These are phyloP conservation scores for Didymodactylos carnosus DNA, from an alignment of 2,888 invertebrate species.

Conservation along the genomic window DNA sequence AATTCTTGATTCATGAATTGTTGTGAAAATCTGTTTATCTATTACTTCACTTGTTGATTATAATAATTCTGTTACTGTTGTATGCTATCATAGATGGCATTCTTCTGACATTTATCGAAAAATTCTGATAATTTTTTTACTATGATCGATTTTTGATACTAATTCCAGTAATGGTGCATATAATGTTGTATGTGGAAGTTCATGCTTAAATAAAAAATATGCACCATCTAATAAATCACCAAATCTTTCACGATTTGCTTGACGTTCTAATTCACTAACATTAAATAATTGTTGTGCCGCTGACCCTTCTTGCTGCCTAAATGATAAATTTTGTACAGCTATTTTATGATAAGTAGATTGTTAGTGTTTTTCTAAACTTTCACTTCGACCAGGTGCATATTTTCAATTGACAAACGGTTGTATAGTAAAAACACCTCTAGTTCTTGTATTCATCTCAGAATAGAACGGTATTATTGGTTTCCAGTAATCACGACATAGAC, in stretches of 20 bases:
- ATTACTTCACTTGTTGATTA: too few relatives aligned
- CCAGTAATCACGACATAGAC: neutral
- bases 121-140: too few relatives aligned
- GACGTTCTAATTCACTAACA: neutral
- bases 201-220: too few relatives aligned
- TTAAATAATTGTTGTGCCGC: neutral
- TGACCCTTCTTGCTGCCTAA: neutral
- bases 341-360: neutral
- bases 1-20: too few relatives aligned
- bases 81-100: too few relatives aligned
- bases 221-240: too few relatives aligned
- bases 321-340: neutral
- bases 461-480: neutral
- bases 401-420: neutral
- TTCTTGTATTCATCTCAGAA: neutral
- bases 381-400: neutral
- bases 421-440: neutral
- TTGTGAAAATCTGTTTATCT: too few relatives aligned
- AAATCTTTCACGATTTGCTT: neutral
- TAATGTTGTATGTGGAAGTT: too few relatives aligned
- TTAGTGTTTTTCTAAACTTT: neutral
- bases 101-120: too few relatives aligned
- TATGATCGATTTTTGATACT: too few relatives aligned
- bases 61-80: too few relatives aligned
- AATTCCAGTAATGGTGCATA: too few relatives aligned